These are phyloP conservation scores for Eurosta solidaginis DNA, from an alignment of 1,140 invertebrate genomes.

Conservation along the genomic window DNA sequence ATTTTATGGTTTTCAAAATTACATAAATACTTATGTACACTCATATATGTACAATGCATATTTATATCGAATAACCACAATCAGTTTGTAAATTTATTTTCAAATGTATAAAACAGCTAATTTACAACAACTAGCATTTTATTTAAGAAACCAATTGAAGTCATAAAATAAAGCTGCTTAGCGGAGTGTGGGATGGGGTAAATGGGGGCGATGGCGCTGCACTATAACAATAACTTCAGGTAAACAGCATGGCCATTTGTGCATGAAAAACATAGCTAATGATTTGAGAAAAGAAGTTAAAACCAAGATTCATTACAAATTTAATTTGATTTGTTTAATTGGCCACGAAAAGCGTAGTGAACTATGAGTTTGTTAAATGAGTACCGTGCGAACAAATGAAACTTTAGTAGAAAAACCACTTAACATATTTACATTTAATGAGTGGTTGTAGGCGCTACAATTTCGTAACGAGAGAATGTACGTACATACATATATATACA, in stretches of 20 bases:
- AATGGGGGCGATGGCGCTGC: too few relatives aligned
- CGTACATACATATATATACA: not conserved
- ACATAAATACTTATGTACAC: too few relatives aligned
- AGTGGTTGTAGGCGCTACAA: not conserved
- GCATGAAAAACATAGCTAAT: not conserved
- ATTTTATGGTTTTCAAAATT: not conserved
- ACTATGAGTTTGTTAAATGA: conserved; percentile 28
- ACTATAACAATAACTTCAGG: too few relatives aligned
- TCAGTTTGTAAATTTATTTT: not conserved
- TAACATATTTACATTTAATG: conserved; percentile 14
- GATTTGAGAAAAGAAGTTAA: not conserved
- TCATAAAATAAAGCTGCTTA: not conserved
- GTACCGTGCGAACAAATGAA: not conserved
- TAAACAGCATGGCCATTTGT: not conserved
- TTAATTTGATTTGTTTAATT: conserved; percentile 36
- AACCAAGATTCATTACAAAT: not conserved
- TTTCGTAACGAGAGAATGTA: too few relatives aligned
- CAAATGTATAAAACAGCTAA: not conserved
- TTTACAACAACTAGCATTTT: not conserved
- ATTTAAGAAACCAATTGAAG: not conserved
- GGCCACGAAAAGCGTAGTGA: conserved; percentile 32
- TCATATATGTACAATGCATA: too few relatives aligned
- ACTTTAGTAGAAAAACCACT: not conserved
- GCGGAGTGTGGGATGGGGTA: not conserved
- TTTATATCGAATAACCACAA: not conserved